phyloP scores from a whole-genome alignment of 1,140 invertebrate genomes.

The Metaphire vulgaris region DNA sequence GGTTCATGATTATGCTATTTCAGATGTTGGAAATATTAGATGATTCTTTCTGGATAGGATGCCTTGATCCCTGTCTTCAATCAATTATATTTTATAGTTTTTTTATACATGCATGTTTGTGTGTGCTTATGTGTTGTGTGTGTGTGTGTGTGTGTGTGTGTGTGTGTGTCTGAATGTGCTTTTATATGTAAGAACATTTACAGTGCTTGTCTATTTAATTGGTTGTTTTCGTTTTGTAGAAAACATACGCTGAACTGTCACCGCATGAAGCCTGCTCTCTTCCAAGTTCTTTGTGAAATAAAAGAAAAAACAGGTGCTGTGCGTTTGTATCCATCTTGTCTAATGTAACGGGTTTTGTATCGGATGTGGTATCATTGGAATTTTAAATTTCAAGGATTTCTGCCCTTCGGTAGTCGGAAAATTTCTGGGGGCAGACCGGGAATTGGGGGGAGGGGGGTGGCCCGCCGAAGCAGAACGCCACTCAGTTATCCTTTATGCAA shows the following conservation, averaged over 20 bases:
- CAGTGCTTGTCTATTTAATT: too few species aligned
- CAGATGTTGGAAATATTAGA: neutral
- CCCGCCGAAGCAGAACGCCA: too few species aligned
- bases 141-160: constrained; percentile 9
- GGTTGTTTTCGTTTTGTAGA: constrained; percentile 39
- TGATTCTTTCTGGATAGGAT: neutral
- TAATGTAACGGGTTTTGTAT: too few species aligned
- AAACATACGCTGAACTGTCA: constrained; percentile 53
- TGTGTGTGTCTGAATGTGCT: constrained; percentile 3
- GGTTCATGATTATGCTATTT: neutral
- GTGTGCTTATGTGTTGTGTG: neutral
- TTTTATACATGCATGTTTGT: neutral
- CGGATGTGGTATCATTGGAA: too few species aligned
- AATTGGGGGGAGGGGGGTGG: too few species aligned
- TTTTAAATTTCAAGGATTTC: too few species aligned
- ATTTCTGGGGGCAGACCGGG: too few species aligned
- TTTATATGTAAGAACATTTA: neutral
- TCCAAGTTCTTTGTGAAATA: constrained; percentile 53
- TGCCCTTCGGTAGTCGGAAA: too few species aligned
- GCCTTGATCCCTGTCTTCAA: neutral
- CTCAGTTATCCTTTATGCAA: too few species aligned
- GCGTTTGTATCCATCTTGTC: too few species aligned
- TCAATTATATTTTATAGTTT: too few species aligned
- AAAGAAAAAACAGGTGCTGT: constrained; percentile 54
- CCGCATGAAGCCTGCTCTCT: constrained; percentile 52